These are phyloP conservation scores for Auanema sp. DNA, from an alignment of 2,888 invertebrate genomes.

Conservation along the genomic window DNA sequence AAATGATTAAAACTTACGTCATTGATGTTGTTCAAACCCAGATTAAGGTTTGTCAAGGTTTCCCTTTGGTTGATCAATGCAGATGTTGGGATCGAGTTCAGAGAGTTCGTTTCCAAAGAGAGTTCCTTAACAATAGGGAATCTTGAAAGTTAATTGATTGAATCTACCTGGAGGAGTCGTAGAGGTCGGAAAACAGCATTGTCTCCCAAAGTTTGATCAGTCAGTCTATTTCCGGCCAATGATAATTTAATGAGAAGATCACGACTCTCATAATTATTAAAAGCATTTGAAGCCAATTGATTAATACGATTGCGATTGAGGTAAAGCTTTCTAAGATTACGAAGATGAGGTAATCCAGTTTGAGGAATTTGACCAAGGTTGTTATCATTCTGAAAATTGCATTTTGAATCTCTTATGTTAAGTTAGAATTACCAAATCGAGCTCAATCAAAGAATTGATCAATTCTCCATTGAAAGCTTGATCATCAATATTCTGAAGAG, in stretches of 20 bases:
- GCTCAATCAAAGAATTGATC: conserved; percentile 59
- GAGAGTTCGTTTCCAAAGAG: conserved; percentile 62
- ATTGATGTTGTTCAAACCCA: conserved; percentile 60
- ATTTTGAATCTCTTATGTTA: too few relatives aligned
- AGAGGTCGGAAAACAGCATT: conserved; percentile 58
- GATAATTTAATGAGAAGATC: conserved; percentile 60
- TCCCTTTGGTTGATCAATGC: conserved; percentile 55
- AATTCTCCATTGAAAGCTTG: conserved; percentile 61
- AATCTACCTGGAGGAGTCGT: conserved; percentile 55
- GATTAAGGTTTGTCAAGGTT: conserved; percentile 60
- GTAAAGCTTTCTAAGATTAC: conserved; percentile 61
- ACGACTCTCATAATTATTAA: conserved; percentile 50
- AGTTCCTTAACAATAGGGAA: conserved; percentile 48
- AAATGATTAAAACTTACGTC: conserved; percentile 25
- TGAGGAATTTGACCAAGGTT: conserved; percentile 58
- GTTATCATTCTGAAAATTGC: conserved; percentile 56
- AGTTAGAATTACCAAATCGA: conserved; percentile 53
- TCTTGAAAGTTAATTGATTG: not conserved
- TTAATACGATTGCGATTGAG: conserved; percentile 59
- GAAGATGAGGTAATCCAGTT: conserved; percentile 50
- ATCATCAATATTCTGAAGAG: conserved; percentile 52
- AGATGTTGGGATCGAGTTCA: conserved; percentile 56
- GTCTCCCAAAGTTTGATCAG: conserved; percentile 54
- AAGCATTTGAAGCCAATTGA: conserved; percentile 46
- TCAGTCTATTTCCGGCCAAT: conserved; percentile 59